Evolutionary conservation across 1,140 invertebrate species (phyloP), one percentile per base, ranked within the genome.

Genomic region (Venturia canescens): DNA sequence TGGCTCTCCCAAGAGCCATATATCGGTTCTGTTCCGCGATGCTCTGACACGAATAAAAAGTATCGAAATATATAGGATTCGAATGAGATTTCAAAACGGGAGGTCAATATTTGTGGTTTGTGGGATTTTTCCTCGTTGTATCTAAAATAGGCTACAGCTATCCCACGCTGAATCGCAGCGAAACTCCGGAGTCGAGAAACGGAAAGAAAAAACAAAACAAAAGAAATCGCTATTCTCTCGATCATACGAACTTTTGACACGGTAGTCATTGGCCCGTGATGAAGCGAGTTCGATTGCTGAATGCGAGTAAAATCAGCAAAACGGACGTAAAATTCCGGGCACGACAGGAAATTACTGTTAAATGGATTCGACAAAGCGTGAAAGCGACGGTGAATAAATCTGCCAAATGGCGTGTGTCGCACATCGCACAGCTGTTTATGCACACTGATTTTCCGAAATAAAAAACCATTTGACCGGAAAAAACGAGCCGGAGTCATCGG

Each of bases 321-420:
- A 83, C 67, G 75, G 66, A 77, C 63, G 76, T 63, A 31, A 79
- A 76, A 74, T 50, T 48, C 50, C 80, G 80, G 82, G 79, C 79
- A 80, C 79, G 82, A 60, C 82, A 83, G 82, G 82, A 83, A 83
- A 83, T 83, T 83, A 69, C 82, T 78, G 27, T 50, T 83, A 80
- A 83, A 83, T 75, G 71, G 82, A 83, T 79, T 76, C 82, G 79
- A 76, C 69, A 75, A 83, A 80, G 75, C 82, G 79, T 83, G 82
- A 83, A 83, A 83, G 80, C 31, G 38, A 60, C 27, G 50, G 50
- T 76, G 53, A 76, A 76, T 76, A 76, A 57, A 76, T 76, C 34
- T 76, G n/a, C 18, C n/a, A 4, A 53, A 76, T 34, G 38, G 18
- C 72, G 16, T 29, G 79, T 31, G 66, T 29, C 29, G 18, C 69